Base-by-base conservation (phyloP, 2,113 vertebrate genomes). In the Pyxicephalus adspersus region DNA sequence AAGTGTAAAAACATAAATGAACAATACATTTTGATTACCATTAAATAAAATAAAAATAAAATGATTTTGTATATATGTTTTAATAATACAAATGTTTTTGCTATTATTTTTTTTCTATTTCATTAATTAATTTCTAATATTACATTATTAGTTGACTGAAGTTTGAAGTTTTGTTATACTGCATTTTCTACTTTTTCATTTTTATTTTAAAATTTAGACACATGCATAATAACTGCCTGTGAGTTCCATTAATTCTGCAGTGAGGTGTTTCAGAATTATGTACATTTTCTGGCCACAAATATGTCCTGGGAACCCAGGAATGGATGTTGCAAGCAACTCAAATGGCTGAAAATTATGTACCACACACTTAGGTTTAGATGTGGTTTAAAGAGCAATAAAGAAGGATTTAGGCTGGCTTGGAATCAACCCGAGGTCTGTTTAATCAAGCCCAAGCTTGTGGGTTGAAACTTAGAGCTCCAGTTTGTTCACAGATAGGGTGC, bases 221-320 rank as follows among this genome's bases (percentile, higher is more conserved):
- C 38, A 45, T 45, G 38, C 6, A 45, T 45, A 45, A n/a, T 57
- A 57, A 57, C 18, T 57, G 34, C n/a, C 34, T 45, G 23, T 45
- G 5, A 70, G 22, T 18, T 13, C 50, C 50, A 15, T 25, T 23
- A 22, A 66, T 13, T 18, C n/a, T 66, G 5, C 86, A 87, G 86
- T 45, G 82, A 16, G 80, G 75, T 76, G 80, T 79, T 83, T 84
- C 84, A 26, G 84, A 83, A 80, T 71, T 85, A 86, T 83, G 67
- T 83, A 83, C 78, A 72, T 70, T 26, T 29, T 50, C 11, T 9
- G 29, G 83, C 89, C 90, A 90, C 89, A 90, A 89, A 74, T 83
- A 86, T 88, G 87, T 65, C 9, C 74, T 64, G 83, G 77, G 86
- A 86, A 85, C 64, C 61, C 38, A 45, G 84, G 65, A 5, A 13